These are phyloP conservation scores for Aradophagus sp. DNA, from an alignment of 1,140 invertebrate genomes.

Conservation along the genomic window DNA sequence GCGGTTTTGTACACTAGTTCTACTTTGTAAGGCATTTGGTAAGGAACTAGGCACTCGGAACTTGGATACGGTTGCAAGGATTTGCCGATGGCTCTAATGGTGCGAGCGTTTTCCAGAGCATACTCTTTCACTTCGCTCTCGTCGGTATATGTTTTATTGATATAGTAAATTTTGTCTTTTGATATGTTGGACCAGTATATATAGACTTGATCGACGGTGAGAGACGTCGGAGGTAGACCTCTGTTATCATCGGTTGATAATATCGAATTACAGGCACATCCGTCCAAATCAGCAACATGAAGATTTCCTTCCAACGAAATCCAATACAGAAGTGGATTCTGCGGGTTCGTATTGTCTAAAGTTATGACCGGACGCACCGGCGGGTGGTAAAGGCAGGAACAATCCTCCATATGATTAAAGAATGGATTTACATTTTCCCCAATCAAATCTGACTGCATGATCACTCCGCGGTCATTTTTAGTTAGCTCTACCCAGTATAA, in stretches of 20 bases:
- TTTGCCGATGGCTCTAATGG: constrained; percentile 82
- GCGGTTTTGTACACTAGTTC: constrained; percentile 76
- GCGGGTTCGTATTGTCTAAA: constrained; percentile 79
- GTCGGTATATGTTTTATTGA: constrained; percentile 75
- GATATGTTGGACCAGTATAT: constrained; percentile 82
- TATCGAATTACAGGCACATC: constrained; percentile 80
- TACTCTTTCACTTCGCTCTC: constrained; percentile 59
- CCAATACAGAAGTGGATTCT: constrained; percentile 80
- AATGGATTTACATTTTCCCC: constrained; percentile 77
- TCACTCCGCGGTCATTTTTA: constrained; percentile 73
- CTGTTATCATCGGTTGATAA: constrained; percentile 70
- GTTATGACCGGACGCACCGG: constrained; percentile 78
- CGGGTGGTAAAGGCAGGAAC: constrained; percentile 71
- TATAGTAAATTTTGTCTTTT: constrained; percentile 79
- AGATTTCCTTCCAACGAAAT: constrained; percentile 77
- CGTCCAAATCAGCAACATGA: constrained; percentile 78
- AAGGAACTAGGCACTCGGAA: constrained; percentile 82
- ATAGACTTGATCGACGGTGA: constrained; percentile 80
- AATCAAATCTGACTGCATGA: constrained; percentile 79
- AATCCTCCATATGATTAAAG: constrained; percentile 75
- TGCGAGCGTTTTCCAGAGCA: constrained; percentile 63
- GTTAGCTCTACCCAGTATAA: constrained; percentile 83
- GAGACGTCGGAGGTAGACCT: constrained; percentile 76
- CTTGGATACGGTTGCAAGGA: constrained; percentile 85
- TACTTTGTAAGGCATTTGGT: constrained; percentile 72